Conservation (phyloP, 2,113 vertebrate genomes). For the Cololabis saira region DNA sequence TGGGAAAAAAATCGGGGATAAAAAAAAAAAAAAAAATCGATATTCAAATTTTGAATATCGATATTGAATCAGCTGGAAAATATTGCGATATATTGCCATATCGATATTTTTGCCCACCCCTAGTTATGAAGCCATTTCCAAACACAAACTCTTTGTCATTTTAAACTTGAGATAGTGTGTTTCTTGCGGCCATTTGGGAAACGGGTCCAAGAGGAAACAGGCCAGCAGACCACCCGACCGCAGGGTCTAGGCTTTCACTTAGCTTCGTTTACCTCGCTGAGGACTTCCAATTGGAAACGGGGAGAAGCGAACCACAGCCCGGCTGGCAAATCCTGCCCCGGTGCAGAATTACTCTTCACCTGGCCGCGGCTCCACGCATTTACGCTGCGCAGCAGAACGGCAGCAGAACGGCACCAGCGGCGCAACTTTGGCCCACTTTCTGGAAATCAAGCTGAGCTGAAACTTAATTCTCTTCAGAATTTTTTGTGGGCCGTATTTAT, state of each 20-base stretch:
- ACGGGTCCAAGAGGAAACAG: constrained; percentile 48
- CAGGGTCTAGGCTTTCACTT: constrained; percentile 48
- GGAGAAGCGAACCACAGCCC: constrained; percentile 24
- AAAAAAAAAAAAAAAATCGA: too few relatives aligned
- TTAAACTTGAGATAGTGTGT: constrained; percentile 10
- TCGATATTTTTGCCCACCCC: too few relatives aligned
- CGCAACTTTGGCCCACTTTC: constrained; percentile 17
- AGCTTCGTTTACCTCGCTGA: constrained; percentile 12
- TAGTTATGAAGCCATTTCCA: background rate
- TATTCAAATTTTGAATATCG: too few relatives aligned
- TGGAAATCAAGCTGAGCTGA: constrained; percentile 21
- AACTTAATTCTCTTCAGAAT: constrained; percentile 11
- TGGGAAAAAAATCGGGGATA: too few relatives aligned
- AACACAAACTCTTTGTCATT: too few relatives aligned
- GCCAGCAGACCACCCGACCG: constrained; percentile 9
- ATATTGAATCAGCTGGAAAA: too few relatives aligned
- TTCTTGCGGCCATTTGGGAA: constrained; percentile 35
- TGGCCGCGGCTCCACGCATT: constrained; percentile 25
- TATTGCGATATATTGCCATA: too few relatives aligned
- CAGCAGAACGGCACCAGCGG: constrained; percentile 12
- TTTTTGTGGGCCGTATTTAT: background rate
- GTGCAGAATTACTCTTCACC: constrained; percentile 24
- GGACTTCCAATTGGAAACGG: constrained; percentile 16
- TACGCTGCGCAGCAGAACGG: constrained; percentile 17
- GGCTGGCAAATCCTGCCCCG: constrained; percentile 40